Evolutionary conservation across 2,888 invertebrate genomes (phyloP), one percentile per base, ranked within the genome.

Genomic region (Scaptomyza cyrtandrae): DNA sequence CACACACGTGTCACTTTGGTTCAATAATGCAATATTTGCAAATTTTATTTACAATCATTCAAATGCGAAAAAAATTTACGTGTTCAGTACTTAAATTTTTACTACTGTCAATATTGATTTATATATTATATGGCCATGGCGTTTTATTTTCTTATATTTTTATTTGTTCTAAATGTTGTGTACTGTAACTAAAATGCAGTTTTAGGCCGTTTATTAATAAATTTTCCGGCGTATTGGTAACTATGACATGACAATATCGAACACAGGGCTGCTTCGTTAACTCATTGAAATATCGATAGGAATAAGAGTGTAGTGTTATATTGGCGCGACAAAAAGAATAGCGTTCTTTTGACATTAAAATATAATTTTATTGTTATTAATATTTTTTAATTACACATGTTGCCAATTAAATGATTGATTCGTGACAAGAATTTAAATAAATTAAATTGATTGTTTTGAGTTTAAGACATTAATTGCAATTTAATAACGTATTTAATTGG

Each of bases 1-100:
- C 81, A 86, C 81, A 85, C 84, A 85, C 84, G 84, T 85, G 84
- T 85, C 84, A 85, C 86, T 85, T 78, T 79, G 72, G 66, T 64
- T 58, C 63, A 71, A 58, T 64, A 62, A 49, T 70, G 69, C 62
- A 81, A 55, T 81, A 56, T 62, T 74, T 67, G 65, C 74, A 59
- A 75, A 71, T 46, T 66, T 52, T 69, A 58, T 67, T 71, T 61
- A 59, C 68, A 69, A 64, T 60, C 66, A 71, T 68, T 73, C 60
- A 71, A 73, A 65, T 50, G 31, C 39, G 14, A 24, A 70, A 67
- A 10, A 67, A 64, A 57, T 63, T 16, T 48, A 52, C 63, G 66
- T 73, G 56, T 82, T 85, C 80, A 82, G 83, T 85, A 86, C 83
- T 80, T 64, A 58, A 41, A 66, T 62, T 71, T 66, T 78, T 60